A percentile compares a stretch with the other conserved stretches of the same genome.
Evolutionary conservation across 2,113 vertebrate genomes (phyloP).

Genomic region (Malurus alboscapulatus): DNA sequence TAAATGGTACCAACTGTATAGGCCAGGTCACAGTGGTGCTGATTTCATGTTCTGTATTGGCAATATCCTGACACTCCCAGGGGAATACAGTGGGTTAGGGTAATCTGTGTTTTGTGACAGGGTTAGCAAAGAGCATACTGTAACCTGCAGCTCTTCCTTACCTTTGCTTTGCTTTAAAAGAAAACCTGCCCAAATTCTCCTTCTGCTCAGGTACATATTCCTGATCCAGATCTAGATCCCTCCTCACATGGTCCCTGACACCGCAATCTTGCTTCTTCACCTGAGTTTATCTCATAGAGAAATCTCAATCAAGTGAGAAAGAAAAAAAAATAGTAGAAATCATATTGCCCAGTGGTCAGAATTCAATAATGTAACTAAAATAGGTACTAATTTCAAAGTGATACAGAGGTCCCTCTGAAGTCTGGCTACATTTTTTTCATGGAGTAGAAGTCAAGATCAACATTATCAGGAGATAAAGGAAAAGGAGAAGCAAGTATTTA

Average conservation of each 20-base stretch:
- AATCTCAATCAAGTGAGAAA: background rate
- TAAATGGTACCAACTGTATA: background rate
- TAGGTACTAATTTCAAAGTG: constrained; percentile 57
- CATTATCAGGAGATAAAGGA: background rate
- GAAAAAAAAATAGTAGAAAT: constrained; percentile 34
- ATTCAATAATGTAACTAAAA: constrained; percentile 63
- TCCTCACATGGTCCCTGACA: background rate
- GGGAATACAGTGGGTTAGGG: background rate
- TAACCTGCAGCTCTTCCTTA: background rate
- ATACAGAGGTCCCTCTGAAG: constrained; percentile 40
- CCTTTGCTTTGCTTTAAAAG: background rate
- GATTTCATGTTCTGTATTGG: background rate
- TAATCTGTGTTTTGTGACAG: background rate
- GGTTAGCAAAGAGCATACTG: fast-evolving
- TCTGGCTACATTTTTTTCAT: background rate
- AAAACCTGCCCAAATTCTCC: background rate
- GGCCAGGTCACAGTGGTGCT: background rate
- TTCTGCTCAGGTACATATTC: background rate
- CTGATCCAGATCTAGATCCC: background rate
- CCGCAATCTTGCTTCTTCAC: background rate
- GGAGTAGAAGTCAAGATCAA: background rate
- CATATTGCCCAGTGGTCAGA: constrained; percentile 41
- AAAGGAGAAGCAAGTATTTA: background rate
- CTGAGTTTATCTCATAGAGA: background rate
- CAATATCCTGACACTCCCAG: background rate